A percentile compares a stretch with the other conserved stretches of the same genome.
Conservation (phyloP, 2,888 invertebrate genomes). For the Tetrapedia diversipes region DNA sequence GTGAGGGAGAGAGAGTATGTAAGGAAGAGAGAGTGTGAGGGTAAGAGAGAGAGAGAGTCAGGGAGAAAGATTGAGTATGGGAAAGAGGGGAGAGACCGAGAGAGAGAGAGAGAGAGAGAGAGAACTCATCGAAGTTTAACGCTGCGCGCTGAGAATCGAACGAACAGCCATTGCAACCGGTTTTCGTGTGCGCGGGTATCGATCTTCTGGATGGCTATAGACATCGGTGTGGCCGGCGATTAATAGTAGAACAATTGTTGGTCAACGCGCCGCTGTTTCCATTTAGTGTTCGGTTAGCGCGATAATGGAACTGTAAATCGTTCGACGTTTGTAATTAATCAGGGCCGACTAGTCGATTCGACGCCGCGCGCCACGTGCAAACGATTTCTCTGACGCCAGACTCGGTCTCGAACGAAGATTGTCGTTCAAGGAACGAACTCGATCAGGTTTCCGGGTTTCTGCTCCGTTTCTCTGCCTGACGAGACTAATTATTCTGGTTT, state of each 20-base stretch:
- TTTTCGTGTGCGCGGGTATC: slow-evolving; percentile 31
- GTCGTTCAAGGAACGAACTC: slow-evolving; percentile 10
- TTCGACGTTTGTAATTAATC: slow-evolving; percentile 67
- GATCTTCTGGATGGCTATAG: slow-evolving; percentile 49
- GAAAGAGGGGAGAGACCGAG: no score
- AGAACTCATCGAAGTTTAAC: background rate
- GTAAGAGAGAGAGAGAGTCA: no score
- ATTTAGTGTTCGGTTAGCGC: slow-evolving; percentile 62
- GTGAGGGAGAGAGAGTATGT: no score
- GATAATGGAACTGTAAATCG: slow-evolving; percentile 68
- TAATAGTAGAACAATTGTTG: slow-evolving; percentile 61
- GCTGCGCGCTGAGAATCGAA: no score
- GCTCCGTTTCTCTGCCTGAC: background rate
- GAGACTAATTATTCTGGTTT: background rate
- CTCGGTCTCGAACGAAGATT: slow-evolving; percentile 19
- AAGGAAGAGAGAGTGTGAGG: no score
- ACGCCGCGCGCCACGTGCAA: slow-evolving; percentile 42
- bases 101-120: no score
- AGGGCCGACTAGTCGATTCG: slow-evolving; percentile 62
- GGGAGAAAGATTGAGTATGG: no score
- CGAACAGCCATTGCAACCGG: no score
- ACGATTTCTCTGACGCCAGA: slow-evolving; percentile 50
- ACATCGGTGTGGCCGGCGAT: slow-evolving; percentile 49
- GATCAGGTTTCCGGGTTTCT: background rate
- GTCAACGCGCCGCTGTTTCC: slow-evolving; percentile 61